Percentiles rank a stretch among this genome's conserved stretches.
phyloP scores from a whole-genome alignment of 2,797 vertebrate genomes.

The Gambusia yucatana region DNA sequence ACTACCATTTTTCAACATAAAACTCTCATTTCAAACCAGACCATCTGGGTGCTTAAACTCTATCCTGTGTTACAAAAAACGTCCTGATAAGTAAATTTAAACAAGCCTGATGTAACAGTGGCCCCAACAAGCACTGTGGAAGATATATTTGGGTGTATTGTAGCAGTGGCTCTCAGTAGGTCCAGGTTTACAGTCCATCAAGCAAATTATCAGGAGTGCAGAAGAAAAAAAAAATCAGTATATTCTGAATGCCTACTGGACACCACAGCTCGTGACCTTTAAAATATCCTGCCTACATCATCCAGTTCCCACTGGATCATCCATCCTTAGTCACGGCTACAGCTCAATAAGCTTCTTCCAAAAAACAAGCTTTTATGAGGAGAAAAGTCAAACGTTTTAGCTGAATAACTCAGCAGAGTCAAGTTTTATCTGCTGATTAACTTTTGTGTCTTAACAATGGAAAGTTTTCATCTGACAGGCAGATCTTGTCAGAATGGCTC shows the following conservation, averaged over 20 bases:
- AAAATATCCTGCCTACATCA: background rate
- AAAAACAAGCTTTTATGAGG: background rate
- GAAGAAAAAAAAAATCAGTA: background rate
- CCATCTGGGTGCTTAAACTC: background rate
- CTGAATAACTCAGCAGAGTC: background rate
- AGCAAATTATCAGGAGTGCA: background rate
- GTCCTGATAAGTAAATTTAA: background rate
- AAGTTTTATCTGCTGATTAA: background rate
- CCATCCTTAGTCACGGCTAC: background rate
- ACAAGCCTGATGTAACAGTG: background rate
- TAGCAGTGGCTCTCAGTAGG: background rate
- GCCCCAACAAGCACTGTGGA: background rate
- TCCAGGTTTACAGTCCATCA: background rate
- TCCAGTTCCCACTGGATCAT: background rate
- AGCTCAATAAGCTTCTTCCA: background rate
- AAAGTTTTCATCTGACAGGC: background rate
- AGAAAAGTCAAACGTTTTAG: background rate
- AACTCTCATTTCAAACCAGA: background rate
- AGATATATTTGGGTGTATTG: background rate
- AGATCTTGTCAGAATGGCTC: too few species aligned
- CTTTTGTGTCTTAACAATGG: background rate
- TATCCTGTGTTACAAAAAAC: background rate
- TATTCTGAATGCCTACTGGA: background rate
- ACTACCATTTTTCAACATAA: background rate
- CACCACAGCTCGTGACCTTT: constrained; percentile 8